Evolutionary conservation across 2,888 invertebrate species (phyloP), one percentile per base, ranked within the genome.

Genomic region (Horisme vitalbata): DNA sequence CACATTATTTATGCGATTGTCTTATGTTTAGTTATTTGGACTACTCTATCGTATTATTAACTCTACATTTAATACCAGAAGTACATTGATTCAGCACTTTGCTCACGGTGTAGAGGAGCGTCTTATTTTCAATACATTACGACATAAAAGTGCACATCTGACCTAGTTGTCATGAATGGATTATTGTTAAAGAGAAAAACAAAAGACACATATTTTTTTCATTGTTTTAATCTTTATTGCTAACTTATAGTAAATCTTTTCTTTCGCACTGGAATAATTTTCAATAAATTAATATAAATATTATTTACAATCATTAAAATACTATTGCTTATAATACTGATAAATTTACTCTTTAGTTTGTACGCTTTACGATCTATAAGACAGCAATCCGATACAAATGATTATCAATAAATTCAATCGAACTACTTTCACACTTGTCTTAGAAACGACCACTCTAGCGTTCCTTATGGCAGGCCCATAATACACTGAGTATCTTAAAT

Each of bases 341-440:
- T 55, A 57, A 37, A 57, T 53, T 59, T 50, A 46, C 39, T 52
- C 39, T 52, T 52, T 59, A 56, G 52, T 59, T 59, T 59, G 59
- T 59, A 59, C 59, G 31, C 44, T 54, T 18, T 50, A 49, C 8
- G 8, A 45, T 27, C 38, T 44, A 41, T 15, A 21, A 32, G 26
- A 24, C 20, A 39, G 18, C 20, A 5, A 3, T 35, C 32, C 10
- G 23, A n/a, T 37, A 28, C 36, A 36, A 33, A 32, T 39, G 9
- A 18, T 43, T 21, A 35, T 44, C 8, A 12, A 23, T 38, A 12
- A 10, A 9, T 32, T 41, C 15, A n/a, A n/a, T n/a, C n/a, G 13
- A 34, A 21, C 20, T 18, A 10, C 20, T 49, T 39, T 35, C 21
- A 27, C 30, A 35, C 18, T 9, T 15, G 1, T 20, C n/a, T n/a